Base-by-base conservation (phyloP, 2,797 vertebrate species). In the Pangasius djambal region DNA sequence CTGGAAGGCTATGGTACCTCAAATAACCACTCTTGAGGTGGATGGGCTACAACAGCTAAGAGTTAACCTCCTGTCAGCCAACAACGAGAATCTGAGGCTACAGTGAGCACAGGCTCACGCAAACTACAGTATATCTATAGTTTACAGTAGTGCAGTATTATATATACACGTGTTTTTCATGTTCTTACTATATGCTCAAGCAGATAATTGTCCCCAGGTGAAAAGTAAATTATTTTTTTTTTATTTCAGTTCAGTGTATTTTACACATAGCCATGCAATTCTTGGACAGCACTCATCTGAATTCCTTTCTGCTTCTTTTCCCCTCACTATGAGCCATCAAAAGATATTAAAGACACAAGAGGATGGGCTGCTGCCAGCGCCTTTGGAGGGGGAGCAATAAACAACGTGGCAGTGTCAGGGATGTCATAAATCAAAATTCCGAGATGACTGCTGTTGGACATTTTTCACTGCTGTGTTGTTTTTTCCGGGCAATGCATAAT, bases 401-500 rank as follows among this genome's bases (percentile, higher is more conserved):
- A 94, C 90, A 94, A 92, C 67, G 81, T 89, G 90, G 88, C 88
- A 92, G 88, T 92, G 90, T 92, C 91, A 93, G 89, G 91, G 91
- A 92, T 90, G 89, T 89, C 90, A 93, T 93, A 92, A 94, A 93
- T 94, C 92, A 92, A 81, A 90, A 93, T 93, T 92, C 91, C 83
- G 88, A 91, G 89, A 92, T 88, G 88, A 92, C 90, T 88, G 88
- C 86, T 90, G 88, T 92, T 89, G 87, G 92, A 93, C 92, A 90
- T 90, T 93, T 92, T 91, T 87, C 63, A 85, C 85, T 69, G 61
- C 77, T 69, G 86, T 89, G 52, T 63, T 92, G 34, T 55, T 92
- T 91, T 83, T 77, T 67, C 44, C 20, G 31, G 50, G 67, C 28
- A 34, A 89, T 93, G 92, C 93, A 93, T 94, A 91, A 92, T 90